Evolutionary conservation across 1,140 invertebrate genomes (phyloP).

Genomic region (Aculops lycopersici): DNA sequence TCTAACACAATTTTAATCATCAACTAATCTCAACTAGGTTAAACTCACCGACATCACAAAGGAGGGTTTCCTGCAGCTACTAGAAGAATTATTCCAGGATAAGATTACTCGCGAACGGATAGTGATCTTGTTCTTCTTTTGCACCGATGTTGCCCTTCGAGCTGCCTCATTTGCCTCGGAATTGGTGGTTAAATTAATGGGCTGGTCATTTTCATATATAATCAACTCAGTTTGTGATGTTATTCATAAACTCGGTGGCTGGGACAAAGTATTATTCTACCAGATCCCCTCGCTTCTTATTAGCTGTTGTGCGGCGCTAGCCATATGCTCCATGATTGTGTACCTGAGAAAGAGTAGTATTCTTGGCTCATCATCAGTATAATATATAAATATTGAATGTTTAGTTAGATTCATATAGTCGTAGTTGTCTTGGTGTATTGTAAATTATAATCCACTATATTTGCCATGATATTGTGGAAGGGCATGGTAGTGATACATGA

Average conservation of each 20-base stretch:
- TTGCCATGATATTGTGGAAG: no score
- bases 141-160: slow-evolving; percentile 16
- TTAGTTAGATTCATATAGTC: no score
- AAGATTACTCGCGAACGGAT: slow-evolving; percentile 15
- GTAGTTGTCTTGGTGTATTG: no score
- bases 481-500: no score
- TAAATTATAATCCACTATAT: no score
- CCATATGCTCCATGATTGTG: slow-evolving; percentile 1
- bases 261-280: slow-evolving; percentile 6
- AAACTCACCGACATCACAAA: slow-evolving; percentile 7
- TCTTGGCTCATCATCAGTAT: background rate
- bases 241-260: slow-evolving; percentile 15
- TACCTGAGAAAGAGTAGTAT: slow-evolving; percentile 3
- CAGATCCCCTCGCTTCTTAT: background rate
- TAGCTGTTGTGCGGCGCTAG: background rate
- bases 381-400: background rate
- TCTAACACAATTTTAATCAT: no score
- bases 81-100: slow-evolving; percentile 6
- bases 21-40: slow-evolving; percentile 11
- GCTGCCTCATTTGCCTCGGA: slow-evolving; percentile 7
- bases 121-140: slow-evolving; percentile 18
- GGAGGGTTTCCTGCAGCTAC: slow-evolving; percentile 4
- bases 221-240: slow-evolving; percentile 13
- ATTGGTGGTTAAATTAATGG: slow-evolving; percentile 12
- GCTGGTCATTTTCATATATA: slow-evolving; percentile 15